phyloP scores from a whole-genome alignment of 2,888 invertebrate genomes.

The Aporophyla lueneburgensis region DNA sequence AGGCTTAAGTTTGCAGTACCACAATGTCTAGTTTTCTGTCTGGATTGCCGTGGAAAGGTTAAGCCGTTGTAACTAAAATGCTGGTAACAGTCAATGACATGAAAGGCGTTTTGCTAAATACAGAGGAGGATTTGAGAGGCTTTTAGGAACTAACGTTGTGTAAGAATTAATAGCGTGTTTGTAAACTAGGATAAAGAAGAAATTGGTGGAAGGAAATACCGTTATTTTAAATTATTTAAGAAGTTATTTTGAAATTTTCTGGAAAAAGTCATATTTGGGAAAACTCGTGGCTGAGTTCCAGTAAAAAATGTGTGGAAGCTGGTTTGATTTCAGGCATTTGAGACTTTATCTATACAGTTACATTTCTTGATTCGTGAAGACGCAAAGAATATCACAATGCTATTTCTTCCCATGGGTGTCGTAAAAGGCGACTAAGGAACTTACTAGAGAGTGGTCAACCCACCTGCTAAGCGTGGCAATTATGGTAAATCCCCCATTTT shows the following conservation, averaged over 20 bases:
- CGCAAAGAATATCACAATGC: too few relatives aligned
- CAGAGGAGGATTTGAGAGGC: constrained; percentile 50
- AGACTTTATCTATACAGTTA: background rate
- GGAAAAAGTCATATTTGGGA: too few relatives aligned
- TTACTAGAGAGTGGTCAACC: too few relatives aligned
- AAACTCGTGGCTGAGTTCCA: background rate
- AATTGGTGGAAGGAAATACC: background rate
- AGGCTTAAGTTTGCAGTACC: constrained; percentile 48
- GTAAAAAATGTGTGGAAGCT: background rate
- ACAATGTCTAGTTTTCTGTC: constrained; percentile 83
- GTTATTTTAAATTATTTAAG: background rate
- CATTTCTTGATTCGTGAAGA: too few relatives aligned
- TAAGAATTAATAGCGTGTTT: constrained; percentile 51
- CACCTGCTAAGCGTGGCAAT: too few relatives aligned
- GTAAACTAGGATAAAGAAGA: constrained; percentile 28
- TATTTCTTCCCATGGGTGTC: too few relatives aligned
- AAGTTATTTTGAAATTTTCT: background rate
- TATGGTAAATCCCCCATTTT: too few relatives aligned
- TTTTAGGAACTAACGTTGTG: constrained; percentile 47
- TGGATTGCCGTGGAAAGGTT: constrained; percentile 82
- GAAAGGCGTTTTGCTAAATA: constrained; percentile 66
- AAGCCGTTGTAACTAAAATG: constrained; percentile 78
- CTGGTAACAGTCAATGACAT: constrained; percentile 72
- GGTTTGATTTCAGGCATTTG: background rate
- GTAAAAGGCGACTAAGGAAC: too few relatives aligned